Base-by-base conservation (phyloP, 2,797 vertebrate species). In the Lagocephalus sceleratus region DNA sequence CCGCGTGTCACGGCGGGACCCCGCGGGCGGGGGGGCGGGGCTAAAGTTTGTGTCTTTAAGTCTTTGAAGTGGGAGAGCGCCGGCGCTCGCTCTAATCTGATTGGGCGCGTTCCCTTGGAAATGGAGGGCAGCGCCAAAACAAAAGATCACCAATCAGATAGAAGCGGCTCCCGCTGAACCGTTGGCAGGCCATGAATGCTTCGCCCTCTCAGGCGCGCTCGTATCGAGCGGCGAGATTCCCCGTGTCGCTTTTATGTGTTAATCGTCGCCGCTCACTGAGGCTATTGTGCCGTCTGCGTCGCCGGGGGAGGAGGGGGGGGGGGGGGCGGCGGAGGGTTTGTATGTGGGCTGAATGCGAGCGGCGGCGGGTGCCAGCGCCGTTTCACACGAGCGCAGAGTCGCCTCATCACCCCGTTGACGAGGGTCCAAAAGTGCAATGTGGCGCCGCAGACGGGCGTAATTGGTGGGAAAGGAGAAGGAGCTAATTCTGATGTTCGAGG, bases 141-240 rank as follows among this genome's bases (percentile, higher is more conserved):
- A 86, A 87, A 84, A 86, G 85, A 81, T 83, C 84, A 86, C 84
- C 85, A 86, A 86, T 87, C 85, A 85, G 85, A 86, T 87, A 86
- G 71, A 61, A 48, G 79, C 52, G 75, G 80, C 76, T 79, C 78
- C 75, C 79, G 71, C 82, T 83, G 84, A 85, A 87, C 71, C 76
- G 72, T 76, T 87, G 85, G 85, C 85, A 79, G 71, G 67, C 50
- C 60, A 69, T 87, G 84, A 87, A 87, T 87, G 81, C 81, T 76
- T 75, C 61, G 82, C 78, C 81, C 85, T 85, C 81, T 82, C 76
- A 82, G 83, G 84, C 74, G 83, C 78, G 67, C 84, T 77, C 69
- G 74, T 85, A 85, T 87, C 85, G 83, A 67, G 82, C 77, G 63
- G 85, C 60, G 79, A 85, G 85, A 85, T 86, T 88, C 87, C 81